Conservation (phyloP, 2,113 vertebrate species). For the Hydropotes inermis region DNA sequence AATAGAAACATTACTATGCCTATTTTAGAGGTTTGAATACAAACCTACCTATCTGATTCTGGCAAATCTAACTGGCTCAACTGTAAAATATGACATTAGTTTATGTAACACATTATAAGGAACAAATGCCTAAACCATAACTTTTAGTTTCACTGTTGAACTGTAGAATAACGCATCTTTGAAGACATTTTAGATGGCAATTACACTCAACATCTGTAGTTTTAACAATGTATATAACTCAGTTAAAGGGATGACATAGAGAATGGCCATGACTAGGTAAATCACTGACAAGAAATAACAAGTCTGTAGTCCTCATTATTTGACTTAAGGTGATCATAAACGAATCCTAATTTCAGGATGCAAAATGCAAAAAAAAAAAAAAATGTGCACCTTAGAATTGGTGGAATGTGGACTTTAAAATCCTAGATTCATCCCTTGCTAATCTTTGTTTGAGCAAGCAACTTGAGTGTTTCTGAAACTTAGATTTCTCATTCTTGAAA, state of each 20-base stretch:
- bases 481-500: not conserved
- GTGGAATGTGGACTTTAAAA: not conserved
- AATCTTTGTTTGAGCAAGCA: not conserved
- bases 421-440: not conserved
- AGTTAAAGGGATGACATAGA: not conserved
- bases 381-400: not conserved
- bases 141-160: not conserved
- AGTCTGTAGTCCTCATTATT: not conserved
- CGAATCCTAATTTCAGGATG: not conserved
- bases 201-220: conserved; percentile 21
- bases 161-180: not conserved
- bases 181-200: conserved; percentile 21
- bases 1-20: not conserved
- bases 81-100: not conserved
- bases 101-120: not conserved
- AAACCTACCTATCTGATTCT: not conserved
- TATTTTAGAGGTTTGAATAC: not conserved
- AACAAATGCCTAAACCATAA: not conserved
- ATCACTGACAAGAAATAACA: not conserved
- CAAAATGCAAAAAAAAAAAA: not conserved
- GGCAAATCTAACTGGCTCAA: not conserved
- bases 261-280: not conserved
- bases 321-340: not conserved
- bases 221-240: conserved; percentile 45
- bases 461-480: not conserved